Evolutionary conservation across 2,113 vertebrate genomes (phyloP), one percentile per base, ranked within the genome.

Genomic region (Phycodurus eques): DNA sequence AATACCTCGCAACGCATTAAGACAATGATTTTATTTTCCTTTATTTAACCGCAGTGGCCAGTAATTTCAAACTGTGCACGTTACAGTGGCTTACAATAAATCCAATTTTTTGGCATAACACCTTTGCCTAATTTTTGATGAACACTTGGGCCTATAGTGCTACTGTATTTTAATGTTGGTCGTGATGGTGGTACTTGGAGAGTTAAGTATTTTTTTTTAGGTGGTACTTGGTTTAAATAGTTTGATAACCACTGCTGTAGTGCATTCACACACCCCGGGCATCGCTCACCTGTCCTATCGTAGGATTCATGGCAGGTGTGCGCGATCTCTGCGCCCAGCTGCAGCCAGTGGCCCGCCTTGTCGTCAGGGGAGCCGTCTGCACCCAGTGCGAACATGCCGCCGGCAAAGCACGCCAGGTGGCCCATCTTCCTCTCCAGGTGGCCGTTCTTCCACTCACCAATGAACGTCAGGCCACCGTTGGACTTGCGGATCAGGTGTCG

Each of bases 341-440:
- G 96, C 83, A 99, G 90, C 79, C 98, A 99, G 88, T 99, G 98
- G 43, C 97, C 98, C 2, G 96, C 96, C 91, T 97, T 98, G 87
- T 98, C 96, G 64, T 93, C 94, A 27, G 94, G 94, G 54, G 97
- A 98, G 77, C 98, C 97, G 68, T 99, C 97, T 22, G 98, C 98
- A 70, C 97, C 97, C 71, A 98, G 84, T 5, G 96, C 98, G 82
- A 99, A 97, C 97, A 99, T 97, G 84, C 98, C 98, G 0, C 98
- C 98, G 42, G 98, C 97, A 79, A 99, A 99, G 80, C 98, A 99
- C 59, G 98, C 95, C 91, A 99, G 92, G 86, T 99, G 97, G 66
- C 98, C 98, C 98, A 99, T 99, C 88, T 99, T 99, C 83, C 95
- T 94, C 85, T 99, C 96, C 83, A 99, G 94, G 89, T 98, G 96